Evolutionary conservation across 2,888 invertebrate species (phyloP), one percentile per base, ranked within the genome.

Genomic region (Alloscopus bannaensis): DNA sequence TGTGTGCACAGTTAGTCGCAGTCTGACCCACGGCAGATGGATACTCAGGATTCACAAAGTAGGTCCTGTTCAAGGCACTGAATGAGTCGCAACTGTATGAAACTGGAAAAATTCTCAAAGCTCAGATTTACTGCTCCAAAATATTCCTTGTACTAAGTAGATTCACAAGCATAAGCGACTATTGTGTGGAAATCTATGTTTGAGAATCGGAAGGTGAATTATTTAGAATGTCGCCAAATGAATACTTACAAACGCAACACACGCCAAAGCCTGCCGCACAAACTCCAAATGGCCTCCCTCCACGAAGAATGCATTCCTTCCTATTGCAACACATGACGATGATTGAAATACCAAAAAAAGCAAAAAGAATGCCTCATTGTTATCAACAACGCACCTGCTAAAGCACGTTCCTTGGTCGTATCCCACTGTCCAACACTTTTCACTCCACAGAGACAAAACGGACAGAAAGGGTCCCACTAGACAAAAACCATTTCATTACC

Each of bases 251-350:
- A 81, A 93, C 90, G 87, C 94, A 94, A 87, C 94, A 94, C 29
- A 91, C 92, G 8, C 93, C 94, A 86, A 92, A 92, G 6, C 93
- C 94, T 87, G 91, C 91, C 18, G 93, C 94, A 88, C 94, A 94
- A 1, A 89, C 87, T 16, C 93, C 93, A 88, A 92, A 90, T 0
- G 90, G 88, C 3, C 89, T 89, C 2, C 94, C 94, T 57, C 92
- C 92, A 40, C 91, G 87, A 55, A 90, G 89, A 20, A 89, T 88
- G 87, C 95, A 95, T 86, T 94, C 92, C 50, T 75, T 79, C 64
- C 85, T 85, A 59, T 22, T 8, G 3, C 50, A 47, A n/a, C 42
- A 60, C 8, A 52, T 18, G 3, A 55, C 18, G n/a, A n/a, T n/a
- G n/a, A n/a, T n/a, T n/a, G n/a, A n/a, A n/a, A n/a, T n/a, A n/a